These are phyloP conservation scores for Lepidurus apus DNA, from an alignment of 1,140 invertebrate species.

Conservation along the genomic window DNA sequence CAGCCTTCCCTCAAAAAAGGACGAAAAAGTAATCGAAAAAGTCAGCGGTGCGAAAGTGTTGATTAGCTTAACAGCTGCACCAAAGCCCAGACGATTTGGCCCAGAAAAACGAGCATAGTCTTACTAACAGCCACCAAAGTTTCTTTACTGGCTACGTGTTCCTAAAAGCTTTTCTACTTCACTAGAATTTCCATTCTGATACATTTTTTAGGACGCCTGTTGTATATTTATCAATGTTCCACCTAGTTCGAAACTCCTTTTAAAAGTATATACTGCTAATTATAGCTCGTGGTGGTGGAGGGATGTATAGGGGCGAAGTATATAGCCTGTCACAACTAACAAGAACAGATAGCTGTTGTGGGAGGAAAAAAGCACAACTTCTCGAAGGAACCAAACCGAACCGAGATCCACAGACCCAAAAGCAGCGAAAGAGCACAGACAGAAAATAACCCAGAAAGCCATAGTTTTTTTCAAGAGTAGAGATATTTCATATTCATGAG, in stretches of 20 bases:
- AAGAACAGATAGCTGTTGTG: too few species aligned
- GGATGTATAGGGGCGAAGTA: not conserved
- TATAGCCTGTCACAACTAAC: not conserved
- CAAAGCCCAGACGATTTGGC: not conserved
- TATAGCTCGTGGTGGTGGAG: not conserved
- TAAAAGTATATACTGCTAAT: not conserved
- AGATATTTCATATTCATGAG: constrained; percentile 19
- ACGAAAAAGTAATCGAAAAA: not conserved
- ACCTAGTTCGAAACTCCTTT: not conserved
- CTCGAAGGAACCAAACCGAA: too few species aligned
- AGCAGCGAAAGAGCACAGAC: too few species aligned
- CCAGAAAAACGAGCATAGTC: not conserved
- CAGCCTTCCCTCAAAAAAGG: not conserved
- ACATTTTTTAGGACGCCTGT: not conserved
- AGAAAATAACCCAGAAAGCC: not conserved
- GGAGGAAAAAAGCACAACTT: too few species aligned
- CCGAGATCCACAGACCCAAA: too few species aligned
- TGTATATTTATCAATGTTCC: not conserved
- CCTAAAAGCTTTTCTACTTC: not conserved
- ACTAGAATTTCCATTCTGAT: not conserved
- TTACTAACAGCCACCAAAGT: not conserved
- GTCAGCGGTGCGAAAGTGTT: not conserved
- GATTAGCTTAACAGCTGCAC: not conserved
- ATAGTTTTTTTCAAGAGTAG: not conserved
- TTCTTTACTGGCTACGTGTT: too few species aligned